phyloP scores from a whole-genome alignment of 53 echinoderm and acorn worm species.

The Arbacia lixula region DNA sequence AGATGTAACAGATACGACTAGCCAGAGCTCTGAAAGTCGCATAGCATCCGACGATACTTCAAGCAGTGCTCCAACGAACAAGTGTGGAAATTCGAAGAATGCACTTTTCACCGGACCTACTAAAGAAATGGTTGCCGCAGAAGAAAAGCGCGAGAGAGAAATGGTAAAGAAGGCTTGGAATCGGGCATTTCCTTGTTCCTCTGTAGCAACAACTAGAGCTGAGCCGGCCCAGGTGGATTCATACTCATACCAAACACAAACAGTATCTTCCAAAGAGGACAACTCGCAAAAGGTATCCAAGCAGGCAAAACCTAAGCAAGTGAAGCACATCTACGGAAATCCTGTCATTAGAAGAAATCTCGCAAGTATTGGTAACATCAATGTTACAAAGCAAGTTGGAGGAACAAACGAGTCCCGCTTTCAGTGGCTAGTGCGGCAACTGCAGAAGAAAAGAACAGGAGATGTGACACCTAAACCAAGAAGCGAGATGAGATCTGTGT shows the following conservation, averaged over 20 bases:
- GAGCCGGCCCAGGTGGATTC: too few species aligned
- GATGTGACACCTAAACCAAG: neutral
- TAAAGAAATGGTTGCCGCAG: neutral
- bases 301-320: neutral
- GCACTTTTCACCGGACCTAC: constrained; percentile 32
- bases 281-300: neutral
- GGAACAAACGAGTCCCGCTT: constrained; percentile 1
- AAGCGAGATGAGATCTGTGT: neutral
- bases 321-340: constrained; percentile 20
- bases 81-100: neutral
- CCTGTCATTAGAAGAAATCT: constrained; percentile 39
- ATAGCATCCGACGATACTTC: neutral
- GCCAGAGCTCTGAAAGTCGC: neutral
- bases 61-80: neutral
- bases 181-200: constrained; percentile 12
- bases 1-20: neutral
- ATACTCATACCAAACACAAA: neutral
- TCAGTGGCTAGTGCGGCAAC: constrained; percentile 28
- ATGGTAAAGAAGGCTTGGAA: constrained; percentile 38
- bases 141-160: constrained; percentile 19
- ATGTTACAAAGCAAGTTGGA: constrained; percentile 34
- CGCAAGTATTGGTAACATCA: constrained; percentile 37
- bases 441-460: constrained; percentile 34
- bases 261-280: neutral
- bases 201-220: neutral